Base-by-base conservation (phyloP, 2,888 invertebrate genomes). In the Brachylomia viminalis region DNA sequence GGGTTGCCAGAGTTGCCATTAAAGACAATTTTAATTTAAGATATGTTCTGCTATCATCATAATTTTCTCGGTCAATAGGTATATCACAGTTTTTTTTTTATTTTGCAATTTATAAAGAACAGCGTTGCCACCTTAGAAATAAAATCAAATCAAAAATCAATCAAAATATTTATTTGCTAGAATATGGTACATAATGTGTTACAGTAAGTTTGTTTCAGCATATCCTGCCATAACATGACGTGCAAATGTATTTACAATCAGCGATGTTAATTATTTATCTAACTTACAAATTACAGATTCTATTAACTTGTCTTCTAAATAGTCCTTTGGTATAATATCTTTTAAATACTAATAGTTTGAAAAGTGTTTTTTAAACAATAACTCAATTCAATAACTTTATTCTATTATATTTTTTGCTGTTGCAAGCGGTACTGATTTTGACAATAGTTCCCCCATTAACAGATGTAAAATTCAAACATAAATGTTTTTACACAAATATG, bases 1-100 rank as follows among this genome's bases (percentile, higher is more conserved):
- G 93, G 93, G 90, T 79, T 91, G 91, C 6, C 87, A 73, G 64
- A 11, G 90, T 80, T 90, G 90, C 7, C 86, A 72, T 65, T 13
- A 30, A 20, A 23, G 33, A 54, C 42, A 2, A 47, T 4, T 33
- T 49, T 15, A 10, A 49, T 66, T 15, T 49, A 5, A 42, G 10
- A 38, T 38, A 38, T 15, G 38, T 38, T 38, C 38, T 61, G 23
- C 38, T 38, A 15, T 38, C 7, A 38, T 61, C 61, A 61, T n/a
- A 15, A 42, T n/a, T 62, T n/a, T 42, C n/a, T 62, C 15, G n/a
- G 15, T 38, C 15, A 59, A 33, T 59, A n/a, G n/a, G n/a, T n/a
- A 10, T 33, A 33, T 10, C 20, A 20, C 20, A 17, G 17, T 58
- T 20, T 30, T 58, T 17, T 17, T 58, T 58, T 58, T 47, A 52